Percentiles rank a stretch among this genome's conserved stretches.
These are phyloP conservation scores for Tanypteryx hageni DNA, from an alignment of 2,888 invertebrate species.

Conservation along the genomic window DNA sequence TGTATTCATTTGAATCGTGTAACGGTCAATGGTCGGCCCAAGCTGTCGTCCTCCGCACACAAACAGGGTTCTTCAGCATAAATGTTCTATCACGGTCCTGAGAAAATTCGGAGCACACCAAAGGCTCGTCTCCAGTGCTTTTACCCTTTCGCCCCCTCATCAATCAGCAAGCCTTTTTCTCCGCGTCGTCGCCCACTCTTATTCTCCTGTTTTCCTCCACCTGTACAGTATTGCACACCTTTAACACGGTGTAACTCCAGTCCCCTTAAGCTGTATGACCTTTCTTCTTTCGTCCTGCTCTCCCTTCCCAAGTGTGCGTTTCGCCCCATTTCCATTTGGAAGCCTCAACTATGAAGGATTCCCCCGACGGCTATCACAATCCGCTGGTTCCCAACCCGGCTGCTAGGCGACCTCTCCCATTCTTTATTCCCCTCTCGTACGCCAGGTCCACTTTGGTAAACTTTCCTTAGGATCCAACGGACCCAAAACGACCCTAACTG, in stretches of 20 bases:
- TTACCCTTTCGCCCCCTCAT: background rate
- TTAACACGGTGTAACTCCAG: background rate
- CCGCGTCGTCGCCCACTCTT: background rate
- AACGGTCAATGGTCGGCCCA: background rate
- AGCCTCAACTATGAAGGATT: conserved; percentile 35
- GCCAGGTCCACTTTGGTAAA: background rate
- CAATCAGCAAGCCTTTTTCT: background rate
- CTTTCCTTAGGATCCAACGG: background rate
- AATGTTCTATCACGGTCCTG: background rate
- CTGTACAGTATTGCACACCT: background rate
- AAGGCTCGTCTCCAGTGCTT: background rate
- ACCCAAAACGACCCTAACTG: conserved; percentile 7
- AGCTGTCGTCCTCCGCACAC: background rate
- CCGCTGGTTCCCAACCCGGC: background rate
- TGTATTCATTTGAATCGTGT: too few relatives aligned
- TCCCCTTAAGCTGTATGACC: background rate
- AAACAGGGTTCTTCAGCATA: background rate
- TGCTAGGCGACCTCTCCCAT: background rate
- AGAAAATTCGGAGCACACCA: background rate
- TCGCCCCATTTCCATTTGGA: conserved; percentile 45
- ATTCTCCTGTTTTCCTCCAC: background rate
- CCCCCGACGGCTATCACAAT: conserved; percentile 33
- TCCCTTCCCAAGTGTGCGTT: background rate
- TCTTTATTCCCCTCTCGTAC: background rate
- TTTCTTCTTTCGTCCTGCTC: conserved; percentile 8